Percentiles rank a stretch among this genome's conserved stretches.
These are phyloP conservation scores for Drosophila lowei DNA, from an alignment of 1,140 invertebrate genomes.

Conservation along the genomic window DNA sequence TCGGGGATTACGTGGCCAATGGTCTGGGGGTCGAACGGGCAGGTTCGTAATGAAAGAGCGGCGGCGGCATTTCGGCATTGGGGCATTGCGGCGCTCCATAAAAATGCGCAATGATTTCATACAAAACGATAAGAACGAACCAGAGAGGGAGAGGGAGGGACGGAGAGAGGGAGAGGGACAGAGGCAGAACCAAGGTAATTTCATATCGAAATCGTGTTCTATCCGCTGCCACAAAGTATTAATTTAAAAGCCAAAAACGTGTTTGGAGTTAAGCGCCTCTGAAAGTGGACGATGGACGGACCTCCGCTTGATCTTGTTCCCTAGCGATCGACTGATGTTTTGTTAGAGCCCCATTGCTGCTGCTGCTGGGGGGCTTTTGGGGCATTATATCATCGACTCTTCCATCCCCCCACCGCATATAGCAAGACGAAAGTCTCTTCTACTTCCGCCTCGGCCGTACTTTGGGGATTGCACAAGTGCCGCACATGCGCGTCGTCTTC, in stretches of 20 bases:
- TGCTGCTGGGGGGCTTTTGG: constrained; percentile 13
- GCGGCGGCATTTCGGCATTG: background rate
- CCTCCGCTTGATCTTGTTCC: background rate
- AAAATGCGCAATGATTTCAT: constrained; percentile 71
- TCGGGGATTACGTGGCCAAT: too few species aligned
- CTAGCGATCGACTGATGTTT: constrained; percentile 3
- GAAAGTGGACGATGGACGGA: constrained; percentile 41
- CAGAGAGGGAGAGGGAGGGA: constrained; percentile 13
- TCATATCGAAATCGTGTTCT: constrained; percentile 79
- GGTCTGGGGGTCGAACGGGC: constrained; percentile 1
- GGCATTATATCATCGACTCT: constrained; percentile 64
- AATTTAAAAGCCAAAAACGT: constrained; percentile 77
- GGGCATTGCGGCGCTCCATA: constrained; percentile 26
- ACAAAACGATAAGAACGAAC: constrained; percentile 65
- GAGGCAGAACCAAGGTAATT: constrained; percentile 58
- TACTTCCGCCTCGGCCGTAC: constrained; percentile 53
- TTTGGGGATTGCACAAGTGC: constrained; percentile 37
- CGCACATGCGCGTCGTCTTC: background rate
- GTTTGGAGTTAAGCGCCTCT: constrained; percentile 70
- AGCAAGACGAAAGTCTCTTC: constrained; percentile 19
- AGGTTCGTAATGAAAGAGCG: constrained; percentile 61
- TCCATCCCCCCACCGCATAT: background rate
- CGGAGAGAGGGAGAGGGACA: too few species aligned
- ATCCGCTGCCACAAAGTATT: constrained; percentile 68
- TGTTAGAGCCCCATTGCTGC: constrained; percentile 29